Base-by-base conservation (phyloP, 2,888 invertebrate species). In the Xestia ashworthii region DNA sequence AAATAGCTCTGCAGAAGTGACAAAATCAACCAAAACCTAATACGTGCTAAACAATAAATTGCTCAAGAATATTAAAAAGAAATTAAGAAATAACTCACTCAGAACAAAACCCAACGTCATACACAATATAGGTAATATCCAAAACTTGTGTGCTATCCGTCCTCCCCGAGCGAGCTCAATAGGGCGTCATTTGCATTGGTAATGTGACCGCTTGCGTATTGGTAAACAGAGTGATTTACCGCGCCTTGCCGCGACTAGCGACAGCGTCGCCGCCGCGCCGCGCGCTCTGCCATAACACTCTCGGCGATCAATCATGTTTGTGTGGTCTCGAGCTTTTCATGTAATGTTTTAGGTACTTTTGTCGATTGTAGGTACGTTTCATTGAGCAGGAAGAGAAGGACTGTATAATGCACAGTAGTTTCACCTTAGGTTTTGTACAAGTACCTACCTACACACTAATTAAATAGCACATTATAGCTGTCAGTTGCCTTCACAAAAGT, bases 141-240 rank as follows among this genome's bases (percentile, higher is more conserved):
- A 53, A 22, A 3, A 19, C 25, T 77, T 12, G 25, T 44, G 14
- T 93, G 92, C 91, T 69, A 81, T 88, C 95, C 83, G 84, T 96
- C 92, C 93, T 58, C 72, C 80, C 70, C 83, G 86, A 86, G 90
- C 88, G 89, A 91, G 88, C 93, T 95, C 95, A 94, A 95, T 95
- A 94, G 92, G 95, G 94, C 95, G 93, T 95, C 95, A 96, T 96
- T 96, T 96, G 95, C 96, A 96, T 96, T 95, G 96, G 95, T 95
- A 96, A 96, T 96, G 90, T 84, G 94, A 91, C 91, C 89, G 90
- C 89, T 80, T 89, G 90, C 90, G 93, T 94, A 93, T 95, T 94
- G 94, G 95, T 95, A 95, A 95, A 95, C 95, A 96, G 91, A 93
- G 91, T 94, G 95, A 95, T 94, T 94, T 93, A 92, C 92, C 93